phyloP scores from a whole-genome alignment of 2,113 vertebrate genomes.

The Apodemus speciosus region DNA sequence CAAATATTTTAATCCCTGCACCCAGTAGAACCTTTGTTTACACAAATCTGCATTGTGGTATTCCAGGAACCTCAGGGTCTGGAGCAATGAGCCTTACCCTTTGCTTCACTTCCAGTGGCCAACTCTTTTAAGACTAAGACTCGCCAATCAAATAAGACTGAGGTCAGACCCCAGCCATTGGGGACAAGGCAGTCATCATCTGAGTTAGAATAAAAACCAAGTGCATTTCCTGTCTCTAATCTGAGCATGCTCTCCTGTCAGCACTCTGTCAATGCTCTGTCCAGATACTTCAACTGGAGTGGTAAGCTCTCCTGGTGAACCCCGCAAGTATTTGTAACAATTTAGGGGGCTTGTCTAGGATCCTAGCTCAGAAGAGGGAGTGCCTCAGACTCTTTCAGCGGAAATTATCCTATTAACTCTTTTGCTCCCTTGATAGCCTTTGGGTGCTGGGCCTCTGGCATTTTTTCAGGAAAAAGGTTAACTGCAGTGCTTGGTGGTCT shows the following conservation, averaged over 20 bases:
- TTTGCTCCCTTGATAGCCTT: neutral
- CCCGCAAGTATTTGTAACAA: no score
- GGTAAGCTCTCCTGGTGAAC: neutral
- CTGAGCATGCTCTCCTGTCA: neutral
- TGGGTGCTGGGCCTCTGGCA: neutral
- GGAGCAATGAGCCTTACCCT: neutral
- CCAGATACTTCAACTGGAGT: neutral
- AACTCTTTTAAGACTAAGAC: neutral
- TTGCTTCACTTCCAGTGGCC: neutral
- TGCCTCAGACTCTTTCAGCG: neutral
- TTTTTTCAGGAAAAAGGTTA: neutral
- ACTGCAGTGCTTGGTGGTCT: neutral
- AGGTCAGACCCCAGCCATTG: neutral
- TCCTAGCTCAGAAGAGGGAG: neutral
- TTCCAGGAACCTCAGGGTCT: neutral
- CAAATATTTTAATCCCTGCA: neutral
- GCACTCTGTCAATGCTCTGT: neutral
- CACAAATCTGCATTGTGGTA: neutral
- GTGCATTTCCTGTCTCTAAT: neutral
- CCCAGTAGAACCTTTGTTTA: neutral
- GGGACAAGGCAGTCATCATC: neutral
- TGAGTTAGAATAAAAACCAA: neutral
- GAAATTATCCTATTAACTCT: neutral
- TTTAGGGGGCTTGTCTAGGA: neutral
- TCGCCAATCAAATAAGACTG: neutral